Base-by-base conservation (phyloP, 2,888 invertebrate species). In the Syrista parreyssii region DNA sequence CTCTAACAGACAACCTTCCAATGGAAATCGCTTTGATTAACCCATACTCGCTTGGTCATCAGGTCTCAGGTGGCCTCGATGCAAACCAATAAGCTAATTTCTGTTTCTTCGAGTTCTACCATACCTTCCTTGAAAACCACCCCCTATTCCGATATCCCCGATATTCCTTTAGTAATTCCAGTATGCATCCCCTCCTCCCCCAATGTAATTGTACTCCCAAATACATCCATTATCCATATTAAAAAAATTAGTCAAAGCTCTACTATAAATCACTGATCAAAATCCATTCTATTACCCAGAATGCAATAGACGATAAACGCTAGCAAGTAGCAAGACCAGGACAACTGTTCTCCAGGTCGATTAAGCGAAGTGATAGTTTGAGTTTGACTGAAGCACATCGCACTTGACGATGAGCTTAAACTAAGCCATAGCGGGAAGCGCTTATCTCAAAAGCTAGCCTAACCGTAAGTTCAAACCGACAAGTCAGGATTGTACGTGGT, bases 391-490 rank as follows among this genome's bases (percentile, higher is more conserved):
- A 82, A 79, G 79, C 78, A 78, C 77, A 68, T 73, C 76, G 78
- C 79, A 78, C 77, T 79, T 76, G 81, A 33, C 82, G 83, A 82
- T 83, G 81, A 84, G 83, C 85, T 81, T 72, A 55, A 73, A 76
- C 79, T 78, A 75, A 76, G 79, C 79, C 77, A 77, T 80, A 82
- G 83, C 82, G 80, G 81, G 80, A 82, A 82, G 81, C 84, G 85
- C 84, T 85, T 87, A 86, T 85, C 83, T 86, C 82, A 72, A 76
- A 81, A 77, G 78, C 77, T 77, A 79, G 79, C 77, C 79, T 76
- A 55, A 76, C 76, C 82, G 23, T 79, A 84, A 84, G 80, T 83
- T 83, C 79, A 77, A 78, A 79, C 80, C 79, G 83, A 79, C 80
- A 55, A 82, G 79, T 81, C 81, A 76, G 83, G 81, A 85, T 83